Conservation (phyloP, 1,140 invertebrate species). For the Zaprionus camerounensis region DNA sequence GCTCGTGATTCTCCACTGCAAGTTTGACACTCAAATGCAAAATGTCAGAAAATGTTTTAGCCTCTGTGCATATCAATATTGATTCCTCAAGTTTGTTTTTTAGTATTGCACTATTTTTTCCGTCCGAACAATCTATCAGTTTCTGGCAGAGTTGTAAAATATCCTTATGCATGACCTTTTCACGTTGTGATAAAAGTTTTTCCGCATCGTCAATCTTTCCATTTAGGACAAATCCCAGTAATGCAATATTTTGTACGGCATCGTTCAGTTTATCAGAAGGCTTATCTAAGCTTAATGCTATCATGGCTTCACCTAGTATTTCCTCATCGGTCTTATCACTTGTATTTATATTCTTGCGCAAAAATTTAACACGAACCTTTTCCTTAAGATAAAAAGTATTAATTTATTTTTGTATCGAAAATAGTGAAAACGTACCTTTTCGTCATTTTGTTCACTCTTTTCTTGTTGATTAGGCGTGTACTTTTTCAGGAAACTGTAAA, state of each 20-base stretch:
- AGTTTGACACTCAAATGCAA: conserved; percentile 39
- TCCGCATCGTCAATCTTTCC: conserved; percentile 87
- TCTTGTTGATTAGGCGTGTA: conserved; percentile 83
- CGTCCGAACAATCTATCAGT: conserved; percentile 34
- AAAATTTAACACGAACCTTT: conserved; percentile 90
- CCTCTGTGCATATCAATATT: conserved; percentile 14
- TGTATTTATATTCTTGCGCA: conserved; percentile 94
- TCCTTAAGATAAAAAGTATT: conserved; percentile 66
- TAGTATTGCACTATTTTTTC: conserved; percentile 25
- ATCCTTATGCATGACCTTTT: conserved; percentile 53
- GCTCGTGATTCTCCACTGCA: conserved; percentile 85
- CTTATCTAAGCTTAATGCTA: conserved; percentile 86
- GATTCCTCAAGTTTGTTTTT: conserved; percentile 27
- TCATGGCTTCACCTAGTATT: conserved; percentile 44
- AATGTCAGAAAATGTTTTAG: conserved; percentile 31
- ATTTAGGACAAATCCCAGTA: conserved; percentile 89
- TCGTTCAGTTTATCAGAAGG: conserved; percentile 29
- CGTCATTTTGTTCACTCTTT: background rate
- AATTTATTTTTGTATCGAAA: background rate
- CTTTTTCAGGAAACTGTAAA: conserved; percentile 89
- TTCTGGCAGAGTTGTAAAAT: conserved; percentile 81
- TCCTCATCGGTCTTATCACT: conserved; percentile 85
- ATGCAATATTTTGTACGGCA: conserved; percentile 86
- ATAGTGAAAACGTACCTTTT: conserved; percentile 35
- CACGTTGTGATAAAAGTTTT: conserved; percentile 30